A percentile compares a stretch with the other conserved stretches of the same genome.
These are phyloP conservation scores for Clarias magur DNA, from an alignment of 2,113 vertebrate species.

Conservation along the genomic window DNA sequence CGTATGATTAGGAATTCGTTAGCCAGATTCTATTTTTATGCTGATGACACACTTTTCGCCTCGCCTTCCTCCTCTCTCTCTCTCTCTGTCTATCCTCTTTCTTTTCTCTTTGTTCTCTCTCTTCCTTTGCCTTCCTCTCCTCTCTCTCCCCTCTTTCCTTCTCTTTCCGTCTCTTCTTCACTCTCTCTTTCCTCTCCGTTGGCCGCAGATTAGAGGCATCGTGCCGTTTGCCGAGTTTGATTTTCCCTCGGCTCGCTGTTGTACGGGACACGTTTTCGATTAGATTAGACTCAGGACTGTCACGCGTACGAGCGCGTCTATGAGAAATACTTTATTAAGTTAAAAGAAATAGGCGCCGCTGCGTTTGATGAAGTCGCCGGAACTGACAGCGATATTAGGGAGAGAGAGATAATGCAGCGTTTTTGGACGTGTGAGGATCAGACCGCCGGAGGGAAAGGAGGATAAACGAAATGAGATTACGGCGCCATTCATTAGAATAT, in stretches of 20 bases:
- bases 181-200: background rate
- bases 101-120: slow-evolving; percentile 6
- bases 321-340: slow-evolving; percentile 31
- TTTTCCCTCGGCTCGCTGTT: slow-evolving; percentile 9
- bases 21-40: slow-evolving; percentile 79
- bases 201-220: background rate
- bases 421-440: background rate
- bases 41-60: slow-evolving; percentile 79
- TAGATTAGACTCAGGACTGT: slow-evolving; percentile 18
- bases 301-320: background rate
- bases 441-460: background rate
- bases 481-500: background rate
- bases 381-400: slow-evolving; percentile 21
- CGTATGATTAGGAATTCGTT: slow-evolving; percentile 80
- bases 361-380: slow-evolving; percentile 11
- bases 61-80: slow-evolving; percentile 50
- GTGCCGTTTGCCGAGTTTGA: slow-evolving; percentile 1
- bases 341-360: slow-evolving; percentile 3
- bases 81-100: slow-evolving; percentile 49
- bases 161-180: no score
- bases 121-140: background rate
- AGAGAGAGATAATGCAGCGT: background rate
- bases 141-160: no score
- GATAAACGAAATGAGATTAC: background rate
- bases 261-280: slow-evolving; percentile 4